Evolutionary conservation across 2,888 invertebrate species (phyloP).

Genomic region (Meta bourneti): DNA sequence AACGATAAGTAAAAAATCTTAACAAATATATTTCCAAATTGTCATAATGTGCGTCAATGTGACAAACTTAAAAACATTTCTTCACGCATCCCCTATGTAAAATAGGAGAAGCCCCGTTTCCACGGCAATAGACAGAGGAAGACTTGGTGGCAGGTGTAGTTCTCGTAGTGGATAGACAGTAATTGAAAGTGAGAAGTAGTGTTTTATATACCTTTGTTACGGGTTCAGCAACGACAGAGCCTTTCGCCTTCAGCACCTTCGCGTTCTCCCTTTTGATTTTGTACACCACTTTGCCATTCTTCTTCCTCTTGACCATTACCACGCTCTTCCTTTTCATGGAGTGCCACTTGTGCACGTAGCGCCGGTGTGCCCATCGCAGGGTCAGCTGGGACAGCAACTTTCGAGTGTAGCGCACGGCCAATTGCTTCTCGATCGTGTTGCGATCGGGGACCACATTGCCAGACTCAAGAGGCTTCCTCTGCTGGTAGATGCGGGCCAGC

Average conservation of each 20-base stretch:
- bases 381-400: conserved; percentile 72
- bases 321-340: conserved; percentile 79
- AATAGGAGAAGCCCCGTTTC: too few relatives aligned
- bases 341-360: conserved; percentile 69
- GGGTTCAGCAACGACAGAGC: neutral
- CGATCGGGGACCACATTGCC: conserved; percentile 16
- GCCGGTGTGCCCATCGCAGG: conserved; percentile 69
- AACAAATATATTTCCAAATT: too few relatives aligned
- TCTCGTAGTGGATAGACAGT: too few relatives aligned
- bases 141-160: too few relatives aligned
- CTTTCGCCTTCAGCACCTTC: neutral
- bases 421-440: conserved; percentile 5
- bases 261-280: conserved; percentile 33
- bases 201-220: conserved; percentile 24
- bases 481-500: conserved; percentile 62
- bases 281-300: conserved; percentile 44
- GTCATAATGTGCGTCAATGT: too few relatives aligned
- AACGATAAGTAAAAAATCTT: too few relatives aligned
- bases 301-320: conserved; percentile 70
- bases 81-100: too few relatives aligned
- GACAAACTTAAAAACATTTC: too few relatives aligned
- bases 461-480: conserved; percentile 30
- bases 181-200: too few relatives aligned
- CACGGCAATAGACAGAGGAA: too few relatives aligned
- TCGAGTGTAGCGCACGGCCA: conserved; percentile 53